These are phyloP conservation scores for Corythoichthys haematopterus DNA, from an alignment of 2,113 vertebrate species.

Conservation along the genomic window DNA sequence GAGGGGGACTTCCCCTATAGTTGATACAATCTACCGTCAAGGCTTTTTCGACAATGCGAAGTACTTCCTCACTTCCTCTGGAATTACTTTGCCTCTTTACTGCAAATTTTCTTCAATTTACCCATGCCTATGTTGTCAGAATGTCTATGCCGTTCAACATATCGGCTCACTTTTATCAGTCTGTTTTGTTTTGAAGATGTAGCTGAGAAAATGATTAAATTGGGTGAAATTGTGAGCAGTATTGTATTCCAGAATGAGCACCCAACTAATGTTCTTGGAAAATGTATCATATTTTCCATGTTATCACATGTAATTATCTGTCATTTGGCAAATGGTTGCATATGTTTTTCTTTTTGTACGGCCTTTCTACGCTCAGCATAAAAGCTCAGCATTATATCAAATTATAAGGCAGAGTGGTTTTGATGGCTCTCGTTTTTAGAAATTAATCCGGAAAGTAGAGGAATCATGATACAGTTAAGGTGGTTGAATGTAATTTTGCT, in stretches of 20 bases:
- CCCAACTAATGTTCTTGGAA: constrained; percentile 14
- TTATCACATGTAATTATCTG: constrained; percentile 8
- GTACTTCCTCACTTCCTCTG: constrained; percentile 2
- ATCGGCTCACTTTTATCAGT: constrained; percentile 18
- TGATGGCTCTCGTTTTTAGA: constrained; percentile 50
- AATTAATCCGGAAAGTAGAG: constrained; percentile 53
- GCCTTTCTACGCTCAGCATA: constrained; percentile 3
- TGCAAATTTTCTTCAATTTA: constrained; percentile 22
- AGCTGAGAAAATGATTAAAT: constrained; percentile 35
- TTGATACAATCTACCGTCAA: constrained; percentile 41
- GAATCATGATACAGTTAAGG: constrained; percentile 54
- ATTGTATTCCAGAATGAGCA: constrained; percentile 3
- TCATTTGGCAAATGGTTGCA: constrained; percentile 30
- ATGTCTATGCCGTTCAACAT: constrained; percentile 22
- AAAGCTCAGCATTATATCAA: constrained; percentile 29
- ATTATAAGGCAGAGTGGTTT: constrained; percentile 44
- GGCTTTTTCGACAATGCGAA: constrained; percentile 22
- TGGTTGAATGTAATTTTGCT: constrained; percentile 53
- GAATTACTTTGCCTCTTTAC: constrained; percentile 15
- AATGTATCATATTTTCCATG: constrained; percentile 2
- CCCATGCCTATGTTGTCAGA: constrained; percentile 37
- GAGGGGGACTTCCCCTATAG: constrained; percentile 21
- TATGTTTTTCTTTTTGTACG: constrained; percentile 16
- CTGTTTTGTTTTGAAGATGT: constrained; percentile 17
- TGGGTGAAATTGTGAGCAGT: constrained; percentile 28